phyloP scores from a whole-genome alignment of 2,113 vertebrate species.

The Ictalurus furcatus region DNA sequence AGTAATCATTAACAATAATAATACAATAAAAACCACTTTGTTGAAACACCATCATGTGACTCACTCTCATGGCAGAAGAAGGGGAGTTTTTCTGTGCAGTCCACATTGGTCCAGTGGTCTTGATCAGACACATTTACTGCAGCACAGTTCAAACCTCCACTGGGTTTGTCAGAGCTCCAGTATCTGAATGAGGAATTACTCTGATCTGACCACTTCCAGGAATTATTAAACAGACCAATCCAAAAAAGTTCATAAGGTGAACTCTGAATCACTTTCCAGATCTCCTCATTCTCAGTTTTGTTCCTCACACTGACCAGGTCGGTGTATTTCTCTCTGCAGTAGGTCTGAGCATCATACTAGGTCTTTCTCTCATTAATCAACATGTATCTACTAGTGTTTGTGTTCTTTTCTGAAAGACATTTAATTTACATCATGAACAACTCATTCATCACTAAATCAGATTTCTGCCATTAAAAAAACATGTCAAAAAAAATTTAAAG shows the following conservation, averaged over 20 bases:
- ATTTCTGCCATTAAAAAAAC: background rate
- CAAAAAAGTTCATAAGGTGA: accelerated
- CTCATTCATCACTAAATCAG: no score
- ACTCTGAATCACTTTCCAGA: background rate
- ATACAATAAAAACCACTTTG: background rate
- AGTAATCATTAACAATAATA: no score
- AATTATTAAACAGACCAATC: background rate
- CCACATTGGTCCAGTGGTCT: background rate
- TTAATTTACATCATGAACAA: background rate
- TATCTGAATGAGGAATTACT: background rate
- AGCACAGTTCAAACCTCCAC: background rate
- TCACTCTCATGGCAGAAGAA: background rate
- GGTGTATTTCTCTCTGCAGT: background rate
- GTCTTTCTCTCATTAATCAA: accelerated
- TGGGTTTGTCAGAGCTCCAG: background rate
- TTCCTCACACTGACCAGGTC: slow-evolving; percentile 5
- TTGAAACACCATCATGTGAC: no score
- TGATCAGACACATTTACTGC: background rate
- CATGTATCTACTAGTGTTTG: background rate
- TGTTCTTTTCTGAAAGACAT: background rate
- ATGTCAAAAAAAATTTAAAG: no score
- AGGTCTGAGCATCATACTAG: background rate
- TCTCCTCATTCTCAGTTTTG: background rate
- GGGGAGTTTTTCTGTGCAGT: background rate
- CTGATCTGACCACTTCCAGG: slow-evolving; percentile 27